A percentile compares a stretch with the other conserved stretches of the same genome.
phyloP scores from a whole-genome alignment of 2,113 vertebrate species.

The Hemibagrus wyckioides region DNA sequence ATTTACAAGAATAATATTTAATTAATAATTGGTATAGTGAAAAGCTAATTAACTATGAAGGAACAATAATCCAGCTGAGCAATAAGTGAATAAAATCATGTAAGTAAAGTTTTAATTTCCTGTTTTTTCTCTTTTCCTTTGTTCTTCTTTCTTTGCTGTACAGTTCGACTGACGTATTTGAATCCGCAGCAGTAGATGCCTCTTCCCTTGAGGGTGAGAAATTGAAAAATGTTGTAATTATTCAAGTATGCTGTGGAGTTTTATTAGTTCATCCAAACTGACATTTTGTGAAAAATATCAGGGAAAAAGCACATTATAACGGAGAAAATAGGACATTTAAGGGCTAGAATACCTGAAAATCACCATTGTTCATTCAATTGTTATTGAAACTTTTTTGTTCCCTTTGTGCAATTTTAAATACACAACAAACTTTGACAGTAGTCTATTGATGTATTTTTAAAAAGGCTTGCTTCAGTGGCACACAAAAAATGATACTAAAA shows the following conservation, averaged over 20 bases:
- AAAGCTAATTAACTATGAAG: neutral
- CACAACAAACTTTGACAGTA: no score
- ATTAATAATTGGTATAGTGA: neutral
- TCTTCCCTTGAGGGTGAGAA: conserved; percentile 67
- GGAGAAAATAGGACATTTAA: neutral
- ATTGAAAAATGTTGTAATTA: neutral
- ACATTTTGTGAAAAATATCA: no score
- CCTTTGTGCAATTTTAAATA: no score
- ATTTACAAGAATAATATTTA: neutral
- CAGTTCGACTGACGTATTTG: conserved; percentile 58
- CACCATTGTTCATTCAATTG: no score
- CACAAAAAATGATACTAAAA: no score
- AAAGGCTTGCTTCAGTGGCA: no score
- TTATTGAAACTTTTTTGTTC: no score
- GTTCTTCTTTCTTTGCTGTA: neutral
- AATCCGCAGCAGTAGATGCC: conserved; percentile 51
- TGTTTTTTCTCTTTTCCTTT: neutral
- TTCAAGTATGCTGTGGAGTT: neutral
- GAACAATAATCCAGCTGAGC: neutral
- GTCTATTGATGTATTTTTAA: no score
- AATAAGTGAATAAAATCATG: neutral
- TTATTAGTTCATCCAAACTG: neutral
- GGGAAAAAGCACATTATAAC: neutral
- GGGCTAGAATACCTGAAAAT: no score
- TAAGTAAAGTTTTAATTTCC: neutral